These are phyloP conservation scores for Fistularia commersonii DNA, from an alignment of 2,797 vertebrate genomes.

Conservation along the genomic window DNA sequence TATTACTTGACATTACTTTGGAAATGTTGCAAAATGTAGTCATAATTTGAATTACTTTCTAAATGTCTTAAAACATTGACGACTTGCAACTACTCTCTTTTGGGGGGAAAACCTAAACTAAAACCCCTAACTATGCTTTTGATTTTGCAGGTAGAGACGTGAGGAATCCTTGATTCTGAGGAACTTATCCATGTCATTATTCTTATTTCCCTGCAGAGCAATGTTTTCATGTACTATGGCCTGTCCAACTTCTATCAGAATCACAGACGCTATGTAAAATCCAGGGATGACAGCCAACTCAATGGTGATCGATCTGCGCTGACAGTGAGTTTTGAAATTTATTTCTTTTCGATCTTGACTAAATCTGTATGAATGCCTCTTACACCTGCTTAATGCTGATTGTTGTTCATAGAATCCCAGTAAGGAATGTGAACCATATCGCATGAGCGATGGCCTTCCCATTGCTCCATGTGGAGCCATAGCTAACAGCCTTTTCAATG, in stretches of 20 bases:
- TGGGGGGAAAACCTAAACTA: too few species aligned
- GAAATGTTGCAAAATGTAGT: background rate
- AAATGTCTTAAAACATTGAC: too few species aligned
- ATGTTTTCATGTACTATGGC: conserved; percentile 98
- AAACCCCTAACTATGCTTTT: too few species aligned
- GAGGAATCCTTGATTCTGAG: background rate
- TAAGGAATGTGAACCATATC: conserved; percentile 95
- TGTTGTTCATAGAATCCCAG: conserved; percentile 80
- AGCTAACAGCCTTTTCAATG: conserved; percentile 98
- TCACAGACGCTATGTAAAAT: conserved; percentile 96
- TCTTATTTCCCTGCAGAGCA: conserved; percentile 77
- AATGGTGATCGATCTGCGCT: conserved; percentile 85
- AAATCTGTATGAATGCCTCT: too few species aligned
- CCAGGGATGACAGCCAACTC: conserved; percentile 94
- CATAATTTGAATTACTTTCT: too few species aligned
- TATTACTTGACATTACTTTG: background rate
- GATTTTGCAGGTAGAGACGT: too few species aligned
- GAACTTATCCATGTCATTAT: background rate
- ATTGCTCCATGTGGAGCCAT: conserved; percentile 97
- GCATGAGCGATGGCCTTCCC: conserved; percentile 74
- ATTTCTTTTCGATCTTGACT: background rate
- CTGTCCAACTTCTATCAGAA: conserved; percentile 99
- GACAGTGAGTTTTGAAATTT: conserved; percentile 62
- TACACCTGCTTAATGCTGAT: background rate
- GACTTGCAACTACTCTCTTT: too few species aligned